Conservation (phyloP, 2,888 invertebrate species). For the Nephrotoma flavescens region DNA sequence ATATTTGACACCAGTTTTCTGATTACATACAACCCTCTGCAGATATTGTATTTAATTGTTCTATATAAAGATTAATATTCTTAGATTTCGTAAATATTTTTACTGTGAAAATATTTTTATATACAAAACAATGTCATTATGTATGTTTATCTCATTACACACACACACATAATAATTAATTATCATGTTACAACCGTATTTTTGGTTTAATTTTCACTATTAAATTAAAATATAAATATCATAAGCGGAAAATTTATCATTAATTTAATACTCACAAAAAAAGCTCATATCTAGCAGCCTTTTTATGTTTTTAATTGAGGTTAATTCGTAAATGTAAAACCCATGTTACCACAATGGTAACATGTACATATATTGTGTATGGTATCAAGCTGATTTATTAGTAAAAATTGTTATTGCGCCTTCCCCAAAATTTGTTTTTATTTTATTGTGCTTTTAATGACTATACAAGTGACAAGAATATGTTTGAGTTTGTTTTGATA, state of each 20-base stretch:
- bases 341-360: neutral
- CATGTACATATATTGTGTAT: neutral
- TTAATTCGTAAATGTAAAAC: neutral
- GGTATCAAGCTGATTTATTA: neutral
- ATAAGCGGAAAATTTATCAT: neutral
- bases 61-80: neutral
- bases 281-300: neutral
- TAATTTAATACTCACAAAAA: neutral
- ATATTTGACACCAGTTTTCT: neutral
- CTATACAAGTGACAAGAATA: neutral
- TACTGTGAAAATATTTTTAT: neutral
- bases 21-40: neutral
- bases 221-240: neutral
- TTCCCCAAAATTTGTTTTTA: neutral
- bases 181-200: neutral
- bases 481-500: neutral
- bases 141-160: neutral
- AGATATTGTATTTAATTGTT: neutral
- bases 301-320: neutral
- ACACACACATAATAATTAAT: neutral
- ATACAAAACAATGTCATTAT: neutral
- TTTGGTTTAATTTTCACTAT: neutral
- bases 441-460: neutral
- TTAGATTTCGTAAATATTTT: neutral
- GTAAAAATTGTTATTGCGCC: neutral